These are phyloP conservation scores for Trogon surrucura DNA, from an alignment of 2,113 vertebrate genomes.

Conservation along the genomic window DNA sequence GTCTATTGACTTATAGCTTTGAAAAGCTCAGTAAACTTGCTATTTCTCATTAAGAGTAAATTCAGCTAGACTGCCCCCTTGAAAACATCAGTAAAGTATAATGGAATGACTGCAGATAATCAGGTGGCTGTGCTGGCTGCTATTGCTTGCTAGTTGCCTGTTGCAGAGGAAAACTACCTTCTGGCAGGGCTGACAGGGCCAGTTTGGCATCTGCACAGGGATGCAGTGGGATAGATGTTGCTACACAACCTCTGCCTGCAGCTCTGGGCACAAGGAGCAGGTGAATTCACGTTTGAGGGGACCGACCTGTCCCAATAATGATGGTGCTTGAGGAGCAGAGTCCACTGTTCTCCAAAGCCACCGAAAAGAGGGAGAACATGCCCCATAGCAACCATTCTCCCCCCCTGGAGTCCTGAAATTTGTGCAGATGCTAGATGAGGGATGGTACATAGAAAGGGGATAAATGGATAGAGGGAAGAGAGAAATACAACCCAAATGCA, in stretches of 20 bases:
- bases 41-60: neutral
- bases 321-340: neutral
- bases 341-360: neutral
- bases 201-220: neutral
- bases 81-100: neutral
- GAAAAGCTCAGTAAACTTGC: neutral
- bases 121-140: accelerated
- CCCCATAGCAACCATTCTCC: neutral
- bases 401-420: accelerated
- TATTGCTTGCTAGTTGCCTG: neutral
- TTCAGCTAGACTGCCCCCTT: neutral
- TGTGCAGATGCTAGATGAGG: neutral
- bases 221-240: accelerated
- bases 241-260: neutral
- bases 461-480: neutral
- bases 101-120: neutral
- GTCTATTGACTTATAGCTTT: neutral
- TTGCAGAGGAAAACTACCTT: neutral
- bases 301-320: accelerated
- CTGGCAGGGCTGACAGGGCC: neutral
- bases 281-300: neutral
- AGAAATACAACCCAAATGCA: neutral
- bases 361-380: neutral
- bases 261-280: neutral
- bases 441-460: neutral